phyloP scores from a whole-genome alignment of 2,113 vertebrate species.

The Sapajus apella region DNA sequence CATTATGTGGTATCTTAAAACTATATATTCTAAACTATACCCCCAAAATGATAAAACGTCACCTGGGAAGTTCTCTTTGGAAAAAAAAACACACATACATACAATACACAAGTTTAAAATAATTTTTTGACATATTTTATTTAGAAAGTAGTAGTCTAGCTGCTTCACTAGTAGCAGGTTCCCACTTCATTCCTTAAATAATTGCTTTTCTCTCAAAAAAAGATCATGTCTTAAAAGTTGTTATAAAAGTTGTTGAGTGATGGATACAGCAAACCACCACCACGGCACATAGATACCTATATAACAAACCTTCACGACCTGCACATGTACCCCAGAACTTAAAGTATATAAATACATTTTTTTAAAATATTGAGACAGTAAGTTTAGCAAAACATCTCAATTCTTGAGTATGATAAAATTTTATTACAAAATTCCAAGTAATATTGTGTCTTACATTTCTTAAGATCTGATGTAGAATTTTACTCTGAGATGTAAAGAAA shows the following conservation, averaged over 20 bases:
- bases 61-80: not conserved
- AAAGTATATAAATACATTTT: no score
- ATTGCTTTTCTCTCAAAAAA: not conserved
- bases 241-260: no score
- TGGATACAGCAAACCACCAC: no score
- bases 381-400: not conserved
- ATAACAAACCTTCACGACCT: no score
- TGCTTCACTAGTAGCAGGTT: not conserved
- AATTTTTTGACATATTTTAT: not conserved
- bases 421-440: slow-evolving; percentile 12
- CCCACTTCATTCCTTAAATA: not conserved
- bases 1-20: not conserved
- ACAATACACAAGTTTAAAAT: not conserved
- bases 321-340: no score
- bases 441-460: slow-evolving; percentile 30
- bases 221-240: not conserved
- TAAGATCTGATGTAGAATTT: not conserved
- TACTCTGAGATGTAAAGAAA: slow-evolving; percentile 22
- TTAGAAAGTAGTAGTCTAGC: not conserved
- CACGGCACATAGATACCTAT: no score
- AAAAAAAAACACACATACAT: not conserved
- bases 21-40: not conserved
- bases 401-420: not conserved
- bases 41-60: not conserved
- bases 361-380: not conserved